phyloP scores from a whole-genome alignment of 2,113 vertebrate genomes.

The Tamias sibiricus region DNA sequence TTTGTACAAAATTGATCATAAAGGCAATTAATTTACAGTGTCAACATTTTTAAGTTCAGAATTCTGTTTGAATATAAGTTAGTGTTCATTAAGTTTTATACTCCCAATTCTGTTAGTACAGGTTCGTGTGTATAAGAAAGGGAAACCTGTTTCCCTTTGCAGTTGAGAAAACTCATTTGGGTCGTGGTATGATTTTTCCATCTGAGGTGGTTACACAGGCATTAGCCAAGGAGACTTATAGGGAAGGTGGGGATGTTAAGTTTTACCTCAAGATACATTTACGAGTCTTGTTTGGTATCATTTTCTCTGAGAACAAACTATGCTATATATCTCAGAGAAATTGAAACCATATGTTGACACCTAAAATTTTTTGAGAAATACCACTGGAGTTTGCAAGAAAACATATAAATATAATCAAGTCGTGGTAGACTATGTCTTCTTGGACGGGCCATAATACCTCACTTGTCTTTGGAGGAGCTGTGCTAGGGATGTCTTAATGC shows the following conservation, averaged over 20 bases:
- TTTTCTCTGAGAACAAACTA: slow-evolving; percentile 82
- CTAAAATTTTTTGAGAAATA: slow-evolving; percentile 85
- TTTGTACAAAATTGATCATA: neutral
- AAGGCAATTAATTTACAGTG: neutral
- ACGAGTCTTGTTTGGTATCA: slow-evolving; percentile 83
- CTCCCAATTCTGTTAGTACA: neutral
- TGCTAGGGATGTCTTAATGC: slow-evolving; percentile 61
- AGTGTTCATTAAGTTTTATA: neutral
- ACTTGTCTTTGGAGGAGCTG: slow-evolving; percentile 69
- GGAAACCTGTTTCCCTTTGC: slow-evolving; percentile 71
- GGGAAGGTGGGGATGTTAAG: slow-evolving; percentile 83
- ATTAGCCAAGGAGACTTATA: slow-evolving; percentile 71
- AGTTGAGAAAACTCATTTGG: slow-evolving; percentile 65
- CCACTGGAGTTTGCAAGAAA: slow-evolving; percentile 83
- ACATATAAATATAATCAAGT: slow-evolving; percentile 80
- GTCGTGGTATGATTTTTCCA: slow-evolving; percentile 81
- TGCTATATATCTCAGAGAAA: slow-evolving; percentile 88
- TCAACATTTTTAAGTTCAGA: neutral
- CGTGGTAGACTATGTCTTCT: slow-evolving; percentile 80
- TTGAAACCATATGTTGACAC: slow-evolving; percentile 89
- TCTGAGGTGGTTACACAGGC: slow-evolving; percentile 61
- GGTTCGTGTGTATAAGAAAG: slow-evolving; percentile 4
- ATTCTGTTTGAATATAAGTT: neutral
- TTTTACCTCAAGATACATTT: slow-evolving; percentile 86
- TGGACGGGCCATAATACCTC: slow-evolving; percentile 58